Conservation (phyloP, 1,140 invertebrate genomes). For the Cotesia chilonis region DNA sequence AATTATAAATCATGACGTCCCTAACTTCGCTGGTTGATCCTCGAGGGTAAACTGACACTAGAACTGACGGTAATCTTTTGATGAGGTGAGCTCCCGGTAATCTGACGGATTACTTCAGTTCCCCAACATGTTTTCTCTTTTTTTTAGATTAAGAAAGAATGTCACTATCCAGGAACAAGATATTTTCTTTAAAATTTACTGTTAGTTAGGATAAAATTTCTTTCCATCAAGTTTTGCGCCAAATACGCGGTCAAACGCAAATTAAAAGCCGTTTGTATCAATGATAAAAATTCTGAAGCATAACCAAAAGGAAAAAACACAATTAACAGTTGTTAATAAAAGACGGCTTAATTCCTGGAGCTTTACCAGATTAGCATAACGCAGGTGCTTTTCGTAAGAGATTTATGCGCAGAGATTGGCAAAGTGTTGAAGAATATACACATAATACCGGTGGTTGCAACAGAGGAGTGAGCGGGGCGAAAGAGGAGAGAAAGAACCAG, state of each 20-base stretch:
- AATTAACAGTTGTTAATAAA: background rate
- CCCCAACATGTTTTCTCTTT: background rate
- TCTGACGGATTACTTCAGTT: slow-evolving; percentile 61
- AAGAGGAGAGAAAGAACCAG: slow-evolving; percentile 6
- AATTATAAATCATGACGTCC: no score
- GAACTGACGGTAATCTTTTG: slow-evolving; percentile 66
- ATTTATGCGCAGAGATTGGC: slow-evolving; percentile 4
- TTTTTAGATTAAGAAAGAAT: no score
- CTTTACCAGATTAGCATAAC: no score
- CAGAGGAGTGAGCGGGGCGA: background rate
- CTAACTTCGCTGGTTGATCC: background rate
- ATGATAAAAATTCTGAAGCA: background rate
- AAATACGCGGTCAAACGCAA: no score
- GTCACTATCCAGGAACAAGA: background rate
- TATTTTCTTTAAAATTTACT: background rate
- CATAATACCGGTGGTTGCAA: background rate
- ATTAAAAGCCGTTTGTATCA: background rate
- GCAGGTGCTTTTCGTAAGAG: slow-evolving; percentile 3
- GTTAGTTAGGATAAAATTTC: background rate
- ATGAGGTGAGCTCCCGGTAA: slow-evolving; percentile 63
- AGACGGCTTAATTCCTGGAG: background rate
- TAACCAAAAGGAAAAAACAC: background rate
- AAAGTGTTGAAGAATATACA: background rate
- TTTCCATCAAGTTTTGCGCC: background rate
- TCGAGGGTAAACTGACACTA: slow-evolving; percentile 53